A percentile compares a stretch with the other conserved stretches of the same genome.
Evolutionary conservation across 2,888 invertebrate species (phyloP).

Genomic region (Rhyacophila evoluta): DNA sequence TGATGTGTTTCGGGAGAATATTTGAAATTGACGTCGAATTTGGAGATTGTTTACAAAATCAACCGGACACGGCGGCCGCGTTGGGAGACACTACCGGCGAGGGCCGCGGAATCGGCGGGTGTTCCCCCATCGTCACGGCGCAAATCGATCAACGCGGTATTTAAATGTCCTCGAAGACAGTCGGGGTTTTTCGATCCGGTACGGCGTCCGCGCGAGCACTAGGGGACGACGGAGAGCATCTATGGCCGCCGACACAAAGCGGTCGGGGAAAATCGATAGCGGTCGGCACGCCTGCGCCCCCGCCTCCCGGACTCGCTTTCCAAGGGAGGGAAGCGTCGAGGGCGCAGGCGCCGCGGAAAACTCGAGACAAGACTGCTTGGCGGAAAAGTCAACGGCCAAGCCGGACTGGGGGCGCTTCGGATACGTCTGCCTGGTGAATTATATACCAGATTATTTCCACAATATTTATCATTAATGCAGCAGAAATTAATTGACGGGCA

Average conservation of each 20-base stretch:
- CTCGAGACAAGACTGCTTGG: constrained; percentile 25
- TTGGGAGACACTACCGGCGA: background rate
- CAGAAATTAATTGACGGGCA: no score
- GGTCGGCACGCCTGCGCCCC: constrained; percentile 56
- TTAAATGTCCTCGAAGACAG: background rate
- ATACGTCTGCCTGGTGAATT: background rate
- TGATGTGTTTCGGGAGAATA: no score
- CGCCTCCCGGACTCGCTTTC: constrained; percentile 53
- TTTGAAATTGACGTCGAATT: no score
- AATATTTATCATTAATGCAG: no score
- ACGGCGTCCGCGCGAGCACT: background rate
- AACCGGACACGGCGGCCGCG: background rate
- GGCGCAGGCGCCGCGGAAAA: constrained; percentile 54
- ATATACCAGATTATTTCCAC: no score
- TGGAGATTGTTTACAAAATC: background rate
- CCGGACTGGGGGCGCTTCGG: background rate
- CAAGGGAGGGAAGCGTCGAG: constrained; percentile 49
- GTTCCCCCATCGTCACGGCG: background rate
- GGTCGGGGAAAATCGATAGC: constrained; percentile 46
- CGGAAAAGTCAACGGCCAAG: constrained; percentile 17
- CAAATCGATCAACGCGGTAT: background rate
- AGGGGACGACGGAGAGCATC: background rate
- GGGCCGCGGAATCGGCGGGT: background rate
- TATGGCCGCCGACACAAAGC: background rate
- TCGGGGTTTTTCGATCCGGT: constrained; percentile 20